Evolutionary conservation across 2,113 vertebrate species (phyloP).

Genomic region (Parotia lawesii): DNA sequence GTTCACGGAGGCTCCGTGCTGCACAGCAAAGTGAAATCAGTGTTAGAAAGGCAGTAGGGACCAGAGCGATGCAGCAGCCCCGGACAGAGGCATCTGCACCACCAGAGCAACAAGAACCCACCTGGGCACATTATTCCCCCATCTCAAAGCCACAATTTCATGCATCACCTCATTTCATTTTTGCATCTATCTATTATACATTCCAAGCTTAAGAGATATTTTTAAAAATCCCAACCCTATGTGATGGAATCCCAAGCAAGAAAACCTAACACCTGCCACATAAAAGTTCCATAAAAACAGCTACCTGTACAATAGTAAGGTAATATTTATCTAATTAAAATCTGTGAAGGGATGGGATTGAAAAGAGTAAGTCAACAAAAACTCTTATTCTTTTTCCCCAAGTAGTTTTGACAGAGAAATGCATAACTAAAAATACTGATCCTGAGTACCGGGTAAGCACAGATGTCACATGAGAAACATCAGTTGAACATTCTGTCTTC

Average conservation of each 20-base stretch:
- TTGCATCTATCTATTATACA: neutral
- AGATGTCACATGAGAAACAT: neutral
- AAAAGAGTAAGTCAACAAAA: neutral
- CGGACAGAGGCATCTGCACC: neutral
- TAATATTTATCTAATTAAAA: neutral
- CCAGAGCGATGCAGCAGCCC: accelerated
- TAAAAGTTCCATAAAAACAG: neutral
- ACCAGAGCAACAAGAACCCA: neutral
- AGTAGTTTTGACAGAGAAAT: neutral
- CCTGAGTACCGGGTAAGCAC: neutral
- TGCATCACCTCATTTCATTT: neutral
- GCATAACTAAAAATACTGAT: neutral
- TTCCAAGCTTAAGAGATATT: neutral
- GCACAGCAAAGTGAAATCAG: neutral
- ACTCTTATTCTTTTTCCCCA: neutral
- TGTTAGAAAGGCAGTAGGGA: neutral
- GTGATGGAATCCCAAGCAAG: neutral
- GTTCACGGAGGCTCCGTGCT: slow-evolving; percentile 85
- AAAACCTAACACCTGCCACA: neutral
- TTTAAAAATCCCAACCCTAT: neutral
- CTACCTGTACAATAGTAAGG: neutral
- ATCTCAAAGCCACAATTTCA: neutral
- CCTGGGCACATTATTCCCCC: neutral
- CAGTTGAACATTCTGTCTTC: neutral
- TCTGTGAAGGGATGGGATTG: neutral